phyloP scores from a whole-genome alignment of 2,113 vertebrate species.

The Centropristis striata region DNA sequence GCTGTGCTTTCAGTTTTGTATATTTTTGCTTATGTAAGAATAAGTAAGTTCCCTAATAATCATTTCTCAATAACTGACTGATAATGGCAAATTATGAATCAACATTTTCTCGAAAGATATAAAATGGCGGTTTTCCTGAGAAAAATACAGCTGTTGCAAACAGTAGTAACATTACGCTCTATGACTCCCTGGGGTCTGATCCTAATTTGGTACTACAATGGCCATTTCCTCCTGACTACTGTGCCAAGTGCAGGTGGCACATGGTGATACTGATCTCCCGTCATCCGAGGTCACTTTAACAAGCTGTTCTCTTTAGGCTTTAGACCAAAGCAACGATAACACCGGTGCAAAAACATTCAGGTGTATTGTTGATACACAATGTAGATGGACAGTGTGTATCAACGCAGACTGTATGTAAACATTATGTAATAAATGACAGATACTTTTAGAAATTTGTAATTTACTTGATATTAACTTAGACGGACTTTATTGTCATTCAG shows the following conservation, averaged over 20 bases:
- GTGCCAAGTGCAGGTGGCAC: constrained; percentile 70
- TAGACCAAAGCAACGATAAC: constrained; percentile 20
- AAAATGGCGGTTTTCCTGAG: neutral
- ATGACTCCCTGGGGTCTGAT: constrained; percentile 32
- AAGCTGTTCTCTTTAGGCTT: constrained; percentile 4
- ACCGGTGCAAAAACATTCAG: constrained; percentile 13
- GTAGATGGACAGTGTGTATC: neutral
- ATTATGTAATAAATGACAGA: neutral
- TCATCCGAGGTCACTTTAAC: constrained; percentile 39
- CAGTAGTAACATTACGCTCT: neutral
- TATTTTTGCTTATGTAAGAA: neutral
- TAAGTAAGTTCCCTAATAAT: neutral
- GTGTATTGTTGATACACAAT: neutral
- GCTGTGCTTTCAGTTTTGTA: neutral
- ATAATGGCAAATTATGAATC: neutral
- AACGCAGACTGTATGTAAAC: neutral
- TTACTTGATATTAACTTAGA: too few relatives aligned
- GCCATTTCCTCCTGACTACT: constrained; percentile 56
- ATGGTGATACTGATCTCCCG: constrained; percentile 15
- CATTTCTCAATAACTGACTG: neutral
- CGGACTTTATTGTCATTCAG: too few relatives aligned
- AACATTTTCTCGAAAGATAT: neutral
- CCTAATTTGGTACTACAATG: constrained; percentile 71
- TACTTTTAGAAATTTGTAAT: neutral
- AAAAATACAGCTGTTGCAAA: constrained; percentile 25